phyloP scores from a whole-genome alignment of 1,140 invertebrate species.

The Drosophila pandora region DNA sequence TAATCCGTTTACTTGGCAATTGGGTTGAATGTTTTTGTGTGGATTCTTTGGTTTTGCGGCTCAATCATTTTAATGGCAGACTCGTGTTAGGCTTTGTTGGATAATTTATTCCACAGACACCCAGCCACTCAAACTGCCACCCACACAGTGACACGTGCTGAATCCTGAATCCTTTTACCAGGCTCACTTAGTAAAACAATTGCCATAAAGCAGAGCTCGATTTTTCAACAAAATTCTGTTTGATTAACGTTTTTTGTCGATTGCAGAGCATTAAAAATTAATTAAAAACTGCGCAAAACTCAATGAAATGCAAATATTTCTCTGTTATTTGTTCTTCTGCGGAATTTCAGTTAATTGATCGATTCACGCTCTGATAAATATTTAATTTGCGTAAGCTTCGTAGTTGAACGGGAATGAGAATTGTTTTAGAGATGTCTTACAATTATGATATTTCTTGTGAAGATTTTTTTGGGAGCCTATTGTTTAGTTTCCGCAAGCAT shows the following conservation, averaged over 20 bases:
- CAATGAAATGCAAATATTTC: conserved; percentile 26
- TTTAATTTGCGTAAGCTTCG: conserved; percentile 35
- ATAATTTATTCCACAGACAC: conserved; percentile 36
- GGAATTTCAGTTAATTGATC: conserved; percentile 42
- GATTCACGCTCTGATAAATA: conserved; percentile 51
- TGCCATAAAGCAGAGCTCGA: conserved; percentile 11
- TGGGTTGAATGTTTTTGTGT: conserved; percentile 51
- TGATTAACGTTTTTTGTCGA: conserved; percentile 9
- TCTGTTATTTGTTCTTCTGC: conserved; percentile 15
- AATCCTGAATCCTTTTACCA: conserved; percentile 13
- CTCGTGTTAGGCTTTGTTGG: conserved; percentile 68
- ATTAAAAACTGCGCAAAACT: conserved; percentile 30
- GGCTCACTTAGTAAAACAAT: conserved; percentile 1
- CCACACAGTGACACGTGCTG: background rate
- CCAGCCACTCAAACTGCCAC: background rate
- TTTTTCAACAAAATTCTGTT: conserved; percentile 8
- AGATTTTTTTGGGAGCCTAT: background rate
- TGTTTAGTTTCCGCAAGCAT: too few species aligned
- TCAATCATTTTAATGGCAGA: conserved; percentile 75
- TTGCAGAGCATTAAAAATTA: conserved; percentile 41
- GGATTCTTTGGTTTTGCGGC: conserved; percentile 71
- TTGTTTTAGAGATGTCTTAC: background rate
- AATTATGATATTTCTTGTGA: background rate
- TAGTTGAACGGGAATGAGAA: background rate
- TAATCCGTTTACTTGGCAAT: conserved; percentile 71